A percentile compares a stretch with the other conserved stretches of the same genome.
These are phyloP conservation scores for Chloromyia formosa DNA, from an alignment of 2,888 invertebrate species.

Conservation along the genomic window DNA sequence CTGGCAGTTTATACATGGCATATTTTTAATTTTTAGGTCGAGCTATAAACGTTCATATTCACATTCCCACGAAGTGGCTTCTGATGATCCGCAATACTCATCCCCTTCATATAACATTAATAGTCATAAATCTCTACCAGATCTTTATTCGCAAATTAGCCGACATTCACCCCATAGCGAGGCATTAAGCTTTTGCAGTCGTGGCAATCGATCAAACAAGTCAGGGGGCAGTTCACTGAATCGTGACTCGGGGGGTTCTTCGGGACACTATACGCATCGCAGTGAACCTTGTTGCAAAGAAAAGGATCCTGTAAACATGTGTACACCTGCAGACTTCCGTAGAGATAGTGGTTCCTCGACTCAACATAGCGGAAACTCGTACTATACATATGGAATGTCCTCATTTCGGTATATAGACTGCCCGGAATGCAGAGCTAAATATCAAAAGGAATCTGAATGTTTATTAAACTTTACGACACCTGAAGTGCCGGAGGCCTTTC, in stretches of 20 bases:
- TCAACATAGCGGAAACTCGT: constrained; percentile 70
- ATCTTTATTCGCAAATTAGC: constrained; percentile 72
- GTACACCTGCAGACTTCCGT: constrained; percentile 62
- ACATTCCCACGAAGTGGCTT: constrained; percentile 70
- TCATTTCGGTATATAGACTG: constrained; percentile 57
- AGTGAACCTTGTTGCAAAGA: constrained; percentile 74
- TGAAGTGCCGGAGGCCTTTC: constrained; percentile 64
- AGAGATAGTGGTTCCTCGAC: constrained; percentile 81
- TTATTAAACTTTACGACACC: constrained; percentile 63
- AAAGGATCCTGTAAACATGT: constrained; percentile 55
- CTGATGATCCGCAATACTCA: constrained; percentile 65
- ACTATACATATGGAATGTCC: constrained; percentile 60
- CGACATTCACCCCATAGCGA: constrained; percentile 64
- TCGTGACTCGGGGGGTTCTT: constrained; percentile 83
- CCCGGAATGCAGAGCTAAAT: constrained; percentile 61
- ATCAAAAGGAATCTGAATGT: constrained; percentile 60
- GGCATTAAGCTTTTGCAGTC: constrained; percentile 63
- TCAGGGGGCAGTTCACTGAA: constrained; percentile 73
- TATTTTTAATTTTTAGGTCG: constrained; percentile 54
- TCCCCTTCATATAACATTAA: constrained; percentile 67
- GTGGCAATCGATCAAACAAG: constrained; percentile 64
- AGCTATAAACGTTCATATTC: constrained; percentile 72
- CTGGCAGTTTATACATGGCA: not conserved
- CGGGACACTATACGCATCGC: constrained; percentile 83
- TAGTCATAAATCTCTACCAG: constrained; percentile 85